A percentile compares a stretch with the other conserved stretches of the same genome.
These are phyloP conservation scores for Pelodiscus sinensis DNA, from an alignment of 2,113 vertebrate genomes.

Conservation along the genomic window DNA sequence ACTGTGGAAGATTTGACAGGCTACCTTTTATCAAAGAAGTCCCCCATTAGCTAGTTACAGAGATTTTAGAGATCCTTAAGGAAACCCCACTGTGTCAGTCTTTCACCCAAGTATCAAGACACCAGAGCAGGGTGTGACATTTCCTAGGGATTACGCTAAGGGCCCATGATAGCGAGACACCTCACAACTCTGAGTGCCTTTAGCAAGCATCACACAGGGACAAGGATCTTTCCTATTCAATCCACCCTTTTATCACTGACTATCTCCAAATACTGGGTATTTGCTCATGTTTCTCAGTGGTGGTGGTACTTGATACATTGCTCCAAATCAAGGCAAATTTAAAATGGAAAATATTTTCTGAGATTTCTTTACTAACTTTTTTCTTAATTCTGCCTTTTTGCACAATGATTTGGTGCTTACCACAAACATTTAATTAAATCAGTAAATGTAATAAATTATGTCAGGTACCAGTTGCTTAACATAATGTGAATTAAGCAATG, in stretches of 20 bases:
- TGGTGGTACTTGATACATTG: neutral
- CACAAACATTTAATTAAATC: slow-evolving; percentile 5
- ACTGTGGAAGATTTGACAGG: too few species aligned
- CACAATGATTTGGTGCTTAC: neutral
- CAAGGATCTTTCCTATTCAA: neutral
- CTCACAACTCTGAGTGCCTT: neutral
- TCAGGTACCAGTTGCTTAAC: neutral
- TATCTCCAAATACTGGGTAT: neutral
- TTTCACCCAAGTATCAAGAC: neutral
- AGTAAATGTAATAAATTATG: neutral
- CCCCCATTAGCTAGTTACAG: neutral
- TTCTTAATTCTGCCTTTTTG: neutral
- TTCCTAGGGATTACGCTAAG: neutral
- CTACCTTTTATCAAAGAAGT: neutral
- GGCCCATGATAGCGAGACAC: neutral
- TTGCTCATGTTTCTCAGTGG: neutral
- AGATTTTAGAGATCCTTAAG: neutral
- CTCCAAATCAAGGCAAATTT: neutral
- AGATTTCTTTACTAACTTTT: neutral
- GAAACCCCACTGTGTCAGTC: neutral
- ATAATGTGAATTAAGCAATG: neutral
- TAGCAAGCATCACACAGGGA: neutral
- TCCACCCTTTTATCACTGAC: neutral
- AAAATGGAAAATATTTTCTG: neutral
- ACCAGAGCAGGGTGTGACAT: neutral